Conservation (phyloP, 2,797 vertebrate genomes). For the Synaphobranchus kaupii region DNA sequence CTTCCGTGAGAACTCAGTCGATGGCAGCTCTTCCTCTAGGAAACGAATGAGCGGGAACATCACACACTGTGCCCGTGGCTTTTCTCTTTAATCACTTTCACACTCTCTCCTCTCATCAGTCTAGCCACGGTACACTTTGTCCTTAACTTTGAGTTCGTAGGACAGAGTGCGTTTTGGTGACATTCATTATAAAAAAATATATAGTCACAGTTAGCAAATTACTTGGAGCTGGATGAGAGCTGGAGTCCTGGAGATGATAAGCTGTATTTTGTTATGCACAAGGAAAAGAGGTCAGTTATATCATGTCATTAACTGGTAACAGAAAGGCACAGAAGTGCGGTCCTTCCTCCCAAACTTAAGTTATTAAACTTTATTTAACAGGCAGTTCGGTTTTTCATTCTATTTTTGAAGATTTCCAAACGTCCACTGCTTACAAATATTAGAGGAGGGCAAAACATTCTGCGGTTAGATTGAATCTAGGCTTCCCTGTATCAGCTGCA, state of each 20-base stretch:
- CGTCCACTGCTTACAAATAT: neutral
- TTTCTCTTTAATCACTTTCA: neutral
- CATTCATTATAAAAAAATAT: neutral
- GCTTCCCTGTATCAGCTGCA: neutral
- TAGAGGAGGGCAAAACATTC: neutral
- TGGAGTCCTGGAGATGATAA: neutral
- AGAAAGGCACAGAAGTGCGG: neutral
- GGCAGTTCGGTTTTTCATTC: too few relatives aligned
- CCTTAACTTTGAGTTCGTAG: neutral
- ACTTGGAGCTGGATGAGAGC: neutral
- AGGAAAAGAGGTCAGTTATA: neutral
- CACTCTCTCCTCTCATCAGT: neutral
- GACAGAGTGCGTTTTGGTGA: neutral
- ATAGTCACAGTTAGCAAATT: neutral
- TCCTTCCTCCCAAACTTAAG: neutral
- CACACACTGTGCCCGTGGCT: neutral
- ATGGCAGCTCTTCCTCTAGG: constrained; percentile 90
- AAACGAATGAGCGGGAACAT: neutral
- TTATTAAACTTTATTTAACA: neutral
- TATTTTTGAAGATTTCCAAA: too few relatives aligned
- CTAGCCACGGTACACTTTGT: neutral
- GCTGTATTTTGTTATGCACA: neutral
- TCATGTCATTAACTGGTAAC: neutral
- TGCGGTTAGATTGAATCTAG: neutral
- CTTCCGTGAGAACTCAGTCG: constrained; percentile 87